Evolutionary conservation across 2,113 vertebrate species (phyloP), one percentile per base, ranked within the genome.

Genomic region (Petrocephalus microphthalmus): DNA sequence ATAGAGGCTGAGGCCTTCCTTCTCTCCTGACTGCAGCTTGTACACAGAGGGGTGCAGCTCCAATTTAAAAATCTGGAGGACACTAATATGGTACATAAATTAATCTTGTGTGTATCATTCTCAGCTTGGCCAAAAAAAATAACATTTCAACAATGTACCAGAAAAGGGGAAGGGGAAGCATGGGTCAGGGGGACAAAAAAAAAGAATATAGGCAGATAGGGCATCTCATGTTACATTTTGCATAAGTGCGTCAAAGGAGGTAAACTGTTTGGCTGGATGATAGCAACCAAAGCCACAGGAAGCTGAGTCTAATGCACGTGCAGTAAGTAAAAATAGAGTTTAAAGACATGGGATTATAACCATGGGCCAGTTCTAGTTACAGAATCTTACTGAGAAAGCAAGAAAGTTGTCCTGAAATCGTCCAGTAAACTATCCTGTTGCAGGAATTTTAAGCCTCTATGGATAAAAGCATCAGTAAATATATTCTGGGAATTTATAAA

Each of bases 11-110:
- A 99, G 95, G 82, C 98, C 98, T 94, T 99, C 98, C 92, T 99
- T 99, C 93, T 97, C 94, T 87, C 97, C 97, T 56, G 95, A 97
- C 88, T 97, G 94, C 71, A 98, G 92, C 92, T 99, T 99, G 93
- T 98, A 99, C 83, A 98, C 97, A 0, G 98, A 99, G 54, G 98
- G 98, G 88, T 99, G 98, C n/a, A 95, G 93, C 81, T 99, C 98
- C 67, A 95, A 97, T 94, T 99, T 99, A 92, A 99, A 99, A 93
- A 99, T 97, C 92, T 99, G 98, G 51, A 99, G 94, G 37, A 98
- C 97, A 88, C 96, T 97, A 89, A 91, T 92, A 90, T 45, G n/a
- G 25, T 4, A 29, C 13, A 33, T 11, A 4, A 37, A 33, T 5
- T 29, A 5, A 1, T 5, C 29, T 78, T 29, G n/a, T 33, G 29